Conservation (phyloP, 2,888 invertebrate genomes). For the Tipula unca region DNA sequence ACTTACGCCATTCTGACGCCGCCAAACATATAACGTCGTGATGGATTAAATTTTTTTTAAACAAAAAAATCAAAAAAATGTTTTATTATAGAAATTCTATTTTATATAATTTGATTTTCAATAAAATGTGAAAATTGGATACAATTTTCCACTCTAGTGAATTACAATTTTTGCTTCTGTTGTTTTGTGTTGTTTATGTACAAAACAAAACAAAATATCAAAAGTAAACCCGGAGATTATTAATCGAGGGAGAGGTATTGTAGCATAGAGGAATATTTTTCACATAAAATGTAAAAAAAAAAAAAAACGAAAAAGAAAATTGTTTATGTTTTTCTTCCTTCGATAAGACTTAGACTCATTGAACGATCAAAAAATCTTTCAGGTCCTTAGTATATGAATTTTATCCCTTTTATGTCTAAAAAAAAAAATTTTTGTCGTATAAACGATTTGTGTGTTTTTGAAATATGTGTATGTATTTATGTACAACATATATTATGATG, state of each 20-base stretch:
- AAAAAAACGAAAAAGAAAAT: too few relatives aligned
- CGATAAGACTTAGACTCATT: neutral
- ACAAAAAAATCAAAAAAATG: neutral
- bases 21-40: neutral
- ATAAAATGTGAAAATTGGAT: neutral
- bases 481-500: neutral
- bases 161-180: neutral
- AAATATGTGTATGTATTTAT: neutral
- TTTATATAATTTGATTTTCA: constrained; percentile 8
- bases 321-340: neutral
- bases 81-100: neutral
- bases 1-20: neutral
- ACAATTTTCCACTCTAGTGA: neutral
- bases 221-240: neutral
- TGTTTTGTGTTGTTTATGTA: neutral
- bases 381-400: neutral
- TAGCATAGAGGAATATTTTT: neutral
- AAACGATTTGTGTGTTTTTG: constrained; percentile 8
- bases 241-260: neutral
- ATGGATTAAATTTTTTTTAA: constrained; percentile 4
- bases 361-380: constrained; percentile 8
- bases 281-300: neutral
- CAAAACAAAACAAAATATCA: neutral
- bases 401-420: neutral
- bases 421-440: neutral